Percentiles rank a stretch among this genome's conserved stretches.
Evolutionary conservation across 2,888 invertebrate species (phyloP).

Genomic region (Drosophila prolongata): DNA sequence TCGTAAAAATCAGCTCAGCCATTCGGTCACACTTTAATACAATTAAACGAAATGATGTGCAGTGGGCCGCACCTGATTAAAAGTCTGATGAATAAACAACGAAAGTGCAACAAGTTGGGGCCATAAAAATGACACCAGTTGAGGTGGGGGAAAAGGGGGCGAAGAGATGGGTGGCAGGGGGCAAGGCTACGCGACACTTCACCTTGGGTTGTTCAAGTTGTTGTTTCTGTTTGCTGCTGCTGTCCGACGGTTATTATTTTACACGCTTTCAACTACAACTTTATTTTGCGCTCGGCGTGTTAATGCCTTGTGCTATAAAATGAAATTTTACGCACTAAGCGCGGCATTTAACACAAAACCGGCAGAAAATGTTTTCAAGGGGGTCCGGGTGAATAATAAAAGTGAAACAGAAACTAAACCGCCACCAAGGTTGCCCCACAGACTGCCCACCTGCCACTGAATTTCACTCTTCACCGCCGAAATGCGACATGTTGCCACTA

Average conservation of each 20-base stretch:
- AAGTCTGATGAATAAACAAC: constrained; percentile 42
- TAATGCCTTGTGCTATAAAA: constrained; percentile 61
- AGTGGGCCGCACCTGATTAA: constrained; percentile 41
- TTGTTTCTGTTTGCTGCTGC: constrained; percentile 34
- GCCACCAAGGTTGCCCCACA: constrained; percentile 53
- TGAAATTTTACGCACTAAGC: constrained; percentile 68
- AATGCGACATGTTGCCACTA: constrained; percentile 72
- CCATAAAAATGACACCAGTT: constrained; percentile 64
- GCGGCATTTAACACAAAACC: constrained; percentile 48
- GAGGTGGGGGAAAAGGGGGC: constrained; percentile 12
- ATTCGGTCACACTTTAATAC: constrained; percentile 12
- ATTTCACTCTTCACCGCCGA: constrained; percentile 36
- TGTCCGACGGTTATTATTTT: constrained; percentile 45
- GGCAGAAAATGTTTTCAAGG: not conserved
- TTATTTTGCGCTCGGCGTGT: constrained; percentile 59
- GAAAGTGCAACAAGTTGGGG: constrained; percentile 39
- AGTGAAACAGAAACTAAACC: constrained; percentile 34
- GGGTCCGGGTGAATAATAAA: constrained; percentile 11
- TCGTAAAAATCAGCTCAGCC: not conserved
- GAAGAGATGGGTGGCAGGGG: constrained; percentile 21
- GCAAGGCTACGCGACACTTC: constrained; percentile 62
- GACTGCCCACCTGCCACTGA: constrained; percentile 51
- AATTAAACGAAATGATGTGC: constrained; percentile 29
- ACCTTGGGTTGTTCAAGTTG: constrained; percentile 54
- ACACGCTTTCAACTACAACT: constrained; percentile 59